Evolutionary conservation across 2,888 invertebrate species (phyloP), one percentile per base, ranked within the genome.

Genomic region (Resseliella maxima): DNA sequence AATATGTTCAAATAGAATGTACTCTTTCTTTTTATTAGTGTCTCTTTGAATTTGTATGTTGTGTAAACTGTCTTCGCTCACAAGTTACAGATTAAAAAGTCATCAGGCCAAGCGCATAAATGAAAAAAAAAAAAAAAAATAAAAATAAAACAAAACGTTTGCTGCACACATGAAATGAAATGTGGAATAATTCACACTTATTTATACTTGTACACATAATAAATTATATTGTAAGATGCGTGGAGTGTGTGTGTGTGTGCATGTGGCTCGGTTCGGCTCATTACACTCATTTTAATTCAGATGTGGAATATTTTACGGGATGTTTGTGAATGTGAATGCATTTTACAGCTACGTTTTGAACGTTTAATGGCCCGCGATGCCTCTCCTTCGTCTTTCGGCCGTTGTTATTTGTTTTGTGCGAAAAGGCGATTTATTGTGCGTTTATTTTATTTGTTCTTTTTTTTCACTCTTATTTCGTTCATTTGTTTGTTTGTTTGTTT

Each of bases 271-370:
- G 31, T 35, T 31, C 72, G 72, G 72, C 72, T 72, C 72, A 72
- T 72, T 72, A 72, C 72, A 15, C 72, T 72, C 72, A 72, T 72
- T 72, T 72, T 72, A 72, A 72, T 31, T 72, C 72, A 72, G 72
- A 72, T 72, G 35, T 72, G 72, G 72, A 72, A 72, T 72, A 72
- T 72, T 72, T 31, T 35, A 31, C 31, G 72, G 18, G 31, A 72
- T 72, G 12, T 35, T 72, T 72, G 15, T 72, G 72, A 72, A 31
- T 72, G 72, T 35, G 72, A 72, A 72, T 72, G 27, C 31, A 15
- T 72, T 72, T 72, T 72, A 72, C 72, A 72, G 72, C 72, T 72
- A 72, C 31, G 72, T 72, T 35, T 8, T 24, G 31, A 31, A 31
- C 59, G 59, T 59, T 59, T 59, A 72, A 72, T 72, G 72, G 72